Percentiles rank a stretch among this genome's conserved stretches.
These are phyloP conservation scores for Opisthocomus hoazin DNA, from an alignment of 2,113 vertebrate genomes.

Conservation along the genomic window DNA sequence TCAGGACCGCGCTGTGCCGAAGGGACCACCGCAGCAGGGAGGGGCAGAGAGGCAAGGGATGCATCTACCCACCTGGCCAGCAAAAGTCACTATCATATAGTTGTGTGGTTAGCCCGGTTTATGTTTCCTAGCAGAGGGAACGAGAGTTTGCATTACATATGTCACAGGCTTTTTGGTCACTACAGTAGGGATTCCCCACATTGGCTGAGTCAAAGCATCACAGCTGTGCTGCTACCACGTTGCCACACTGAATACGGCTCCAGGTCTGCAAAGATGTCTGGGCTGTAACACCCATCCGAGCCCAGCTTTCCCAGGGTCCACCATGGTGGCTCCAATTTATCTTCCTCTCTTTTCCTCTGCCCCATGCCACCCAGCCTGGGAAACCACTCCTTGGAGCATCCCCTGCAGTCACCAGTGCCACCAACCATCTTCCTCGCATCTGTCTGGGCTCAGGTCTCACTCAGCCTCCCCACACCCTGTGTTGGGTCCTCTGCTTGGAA, in stretches of 20 bases:
- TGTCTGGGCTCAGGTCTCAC: not conserved
- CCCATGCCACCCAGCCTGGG: not conserved
- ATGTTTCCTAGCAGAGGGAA: not conserved
- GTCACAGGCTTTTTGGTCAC: not conserved
- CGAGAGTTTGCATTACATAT: fast-evolving
- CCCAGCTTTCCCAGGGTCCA: not conserved
- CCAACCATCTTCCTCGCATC: fast-evolving
- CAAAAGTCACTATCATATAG: not conserved
- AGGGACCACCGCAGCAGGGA: not conserved
- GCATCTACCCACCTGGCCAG: not conserved
- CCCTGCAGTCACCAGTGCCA: not conserved
- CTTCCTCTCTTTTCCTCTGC: not conserved
- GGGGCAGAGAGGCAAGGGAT: not conserved
- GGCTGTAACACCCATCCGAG: fast-evolving
- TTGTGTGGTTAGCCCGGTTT: fast-evolving
- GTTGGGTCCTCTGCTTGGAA: not conserved
- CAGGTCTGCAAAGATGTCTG: not conserved
- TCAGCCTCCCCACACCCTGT: not conserved
- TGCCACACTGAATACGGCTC: no score
- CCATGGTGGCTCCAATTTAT: not conserved
- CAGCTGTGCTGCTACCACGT: not conserved
- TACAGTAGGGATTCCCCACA: not conserved
- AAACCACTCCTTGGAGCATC: not conserved
- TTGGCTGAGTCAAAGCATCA: not conserved
- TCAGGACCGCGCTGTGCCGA: not conserved